Evolutionary conservation across 2,888 invertebrate species (phyloP).

Genomic region (Cheilosia urbana): DNA sequence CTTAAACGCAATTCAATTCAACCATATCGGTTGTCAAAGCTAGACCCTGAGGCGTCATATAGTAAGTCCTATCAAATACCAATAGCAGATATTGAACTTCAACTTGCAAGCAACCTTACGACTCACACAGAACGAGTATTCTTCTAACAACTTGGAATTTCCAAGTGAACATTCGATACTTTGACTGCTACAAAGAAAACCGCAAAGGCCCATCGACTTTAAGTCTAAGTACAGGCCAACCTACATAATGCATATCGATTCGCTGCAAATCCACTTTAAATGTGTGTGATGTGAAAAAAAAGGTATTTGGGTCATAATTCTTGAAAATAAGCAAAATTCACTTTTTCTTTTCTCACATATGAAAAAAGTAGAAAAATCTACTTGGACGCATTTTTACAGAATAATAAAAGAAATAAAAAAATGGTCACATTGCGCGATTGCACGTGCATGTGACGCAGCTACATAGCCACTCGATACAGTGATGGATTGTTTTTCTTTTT

Average conservation of each 20-base stretch:
- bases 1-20: no score
- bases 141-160: background rate
- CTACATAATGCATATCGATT: constrained; percentile 9
- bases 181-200: background rate
- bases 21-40: background rate
- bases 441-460: constrained; percentile 16
- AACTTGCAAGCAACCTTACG: background rate
- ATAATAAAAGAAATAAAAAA: constrained; percentile 5
- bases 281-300: background rate
- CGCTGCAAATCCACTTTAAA: constrained; percentile 5
- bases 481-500: constrained; percentile 17
- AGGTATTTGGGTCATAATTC: constrained; percentile 19
- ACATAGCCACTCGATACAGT: background rate
- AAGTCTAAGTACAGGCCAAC: background rate
- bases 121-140: background rate
- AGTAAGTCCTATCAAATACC: background rate
- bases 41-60: background rate
- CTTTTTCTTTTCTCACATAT: background rate
- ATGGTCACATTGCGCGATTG: constrained; percentile 13
- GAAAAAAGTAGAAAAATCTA: background rate
- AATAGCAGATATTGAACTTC: background rate
- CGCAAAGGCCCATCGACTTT: background rate
- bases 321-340: constrained; percentile 14
- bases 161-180: background rate
- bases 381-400: constrained; percentile 7